Conservation (phyloP, 2,888 invertebrate species). For the Lasioglossum marginatum region DNA sequence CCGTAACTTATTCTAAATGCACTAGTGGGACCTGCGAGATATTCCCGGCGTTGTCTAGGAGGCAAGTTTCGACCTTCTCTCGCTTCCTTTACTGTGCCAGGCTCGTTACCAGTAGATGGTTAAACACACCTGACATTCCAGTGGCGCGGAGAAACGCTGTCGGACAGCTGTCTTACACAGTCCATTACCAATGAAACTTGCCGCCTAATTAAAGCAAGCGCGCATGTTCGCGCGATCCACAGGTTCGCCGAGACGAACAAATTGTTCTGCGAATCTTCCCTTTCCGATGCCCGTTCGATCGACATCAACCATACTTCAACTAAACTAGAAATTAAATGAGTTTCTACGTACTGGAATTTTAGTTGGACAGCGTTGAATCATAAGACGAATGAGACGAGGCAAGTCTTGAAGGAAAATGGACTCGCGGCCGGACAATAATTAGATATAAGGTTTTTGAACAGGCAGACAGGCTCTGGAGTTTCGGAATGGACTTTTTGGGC, state of each 20-base stretch:
- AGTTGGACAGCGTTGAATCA: too few species aligned
- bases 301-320: not conserved
- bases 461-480: not conserved
- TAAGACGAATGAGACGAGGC: too few species aligned
- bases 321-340: not conserved
- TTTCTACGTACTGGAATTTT: not conserved
- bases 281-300: not conserved
- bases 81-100: constrained; percentile 65
- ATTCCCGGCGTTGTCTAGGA: constrained; percentile 78
- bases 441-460: too few species aligned
- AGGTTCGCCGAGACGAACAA: not conserved
- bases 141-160: constrained; percentile 55
- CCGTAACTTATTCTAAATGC: constrained; percentile 84
- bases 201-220: constrained; percentile 43
- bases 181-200: constrained; percentile 49
- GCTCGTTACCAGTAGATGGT: constrained; percentile 70
- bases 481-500: not conserved
- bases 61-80: constrained; percentile 78
- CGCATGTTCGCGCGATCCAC: constrained; percentile 16
- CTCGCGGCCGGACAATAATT: too few species aligned
- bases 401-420: too few species aligned
- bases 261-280: not conserved
- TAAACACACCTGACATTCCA: constrained; percentile 75
- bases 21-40: constrained; percentile 81
- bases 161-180: constrained; percentile 44